Percentiles rank a stretch among this genome's conserved stretches.
phyloP scores from a whole-genome alignment of 2,888 invertebrate genomes.

The Shargacucullia verbasci region DNA sequence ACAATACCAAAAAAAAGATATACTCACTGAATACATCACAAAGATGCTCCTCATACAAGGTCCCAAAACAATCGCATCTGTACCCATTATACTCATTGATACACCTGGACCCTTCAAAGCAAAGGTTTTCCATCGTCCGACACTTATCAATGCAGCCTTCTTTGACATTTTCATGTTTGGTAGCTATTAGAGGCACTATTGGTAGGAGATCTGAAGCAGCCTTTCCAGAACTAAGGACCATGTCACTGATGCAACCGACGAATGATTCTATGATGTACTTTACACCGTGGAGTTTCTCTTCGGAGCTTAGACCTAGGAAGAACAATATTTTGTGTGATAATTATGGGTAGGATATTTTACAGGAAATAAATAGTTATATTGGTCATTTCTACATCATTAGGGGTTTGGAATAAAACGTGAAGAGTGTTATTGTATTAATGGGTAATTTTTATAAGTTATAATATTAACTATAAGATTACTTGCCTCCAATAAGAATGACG shows the following conservation, averaged over 20 bases:
- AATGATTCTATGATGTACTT: conserved; percentile 98
- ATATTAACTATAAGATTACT: no score
- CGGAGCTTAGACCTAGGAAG: conserved; percentile 93
- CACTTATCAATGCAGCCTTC: conserved; percentile 97
- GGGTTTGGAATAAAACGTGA: no score
- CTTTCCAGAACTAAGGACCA: conserved; percentile 95
- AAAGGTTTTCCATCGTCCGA: conserved; percentile 94
- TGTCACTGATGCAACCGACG: conserved; percentile 96
- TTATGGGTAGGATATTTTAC: no score
- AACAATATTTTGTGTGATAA: no score
- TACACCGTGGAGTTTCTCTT: conserved; percentile 96
- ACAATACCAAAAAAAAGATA: conserved; percentile 6
- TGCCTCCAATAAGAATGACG: conserved; percentile 96
- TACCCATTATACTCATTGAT: conserved; percentile 97
- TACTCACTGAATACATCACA: conserved; percentile 97
- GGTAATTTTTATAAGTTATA: no score
- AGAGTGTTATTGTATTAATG: no score
- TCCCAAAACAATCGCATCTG: conserved; percentile 97
- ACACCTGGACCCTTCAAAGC: conserved; percentile 96
- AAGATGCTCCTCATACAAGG: conserved; percentile 96
- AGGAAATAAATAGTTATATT: no score
- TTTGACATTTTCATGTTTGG: conserved; percentile 96
- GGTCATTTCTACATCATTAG: no score
- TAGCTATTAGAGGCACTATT: conserved; percentile 95
- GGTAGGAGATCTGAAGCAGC: conserved; percentile 95